Percentiles rank a stretch among this genome's conserved stretches.
Evolutionary conservation across 2,888 invertebrate species (phyloP).

Genomic region (Craniophora ligustri): DNA sequence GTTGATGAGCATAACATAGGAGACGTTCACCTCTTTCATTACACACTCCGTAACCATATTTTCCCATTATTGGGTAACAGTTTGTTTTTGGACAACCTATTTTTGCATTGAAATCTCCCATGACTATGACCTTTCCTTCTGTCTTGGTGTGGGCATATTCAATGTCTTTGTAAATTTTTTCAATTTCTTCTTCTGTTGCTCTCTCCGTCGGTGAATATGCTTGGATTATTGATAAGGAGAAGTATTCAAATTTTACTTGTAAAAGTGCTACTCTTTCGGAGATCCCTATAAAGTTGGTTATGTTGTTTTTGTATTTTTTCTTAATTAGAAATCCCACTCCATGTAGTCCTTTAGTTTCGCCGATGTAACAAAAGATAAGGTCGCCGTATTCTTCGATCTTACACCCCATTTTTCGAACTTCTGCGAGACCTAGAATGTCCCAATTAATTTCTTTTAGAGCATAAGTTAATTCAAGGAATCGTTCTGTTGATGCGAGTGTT

Average conservation of each 20-base stretch:
- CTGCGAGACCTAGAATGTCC: slow-evolving; percentile 35
- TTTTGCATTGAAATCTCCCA: slow-evolving; percentile 48
- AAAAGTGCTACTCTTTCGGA: slow-evolving; percentile 9
- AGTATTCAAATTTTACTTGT: slow-evolving; percentile 3
- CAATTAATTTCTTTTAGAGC: slow-evolving; percentile 25
- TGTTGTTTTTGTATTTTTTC: slow-evolving; percentile 4
- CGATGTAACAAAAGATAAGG: slow-evolving; percentile 25
- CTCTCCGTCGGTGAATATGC: slow-evolving; percentile 39
- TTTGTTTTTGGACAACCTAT: slow-evolving; percentile 21
- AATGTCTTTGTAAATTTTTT: slow-evolving; percentile 35
- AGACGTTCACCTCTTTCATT: slow-evolving; percentile 16
- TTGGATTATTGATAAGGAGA: slow-evolving; percentile 33
- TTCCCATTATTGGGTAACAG: slow-evolving; percentile 16
- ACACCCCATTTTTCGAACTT: slow-evolving; percentile 30
- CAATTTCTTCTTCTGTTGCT: slow-evolving; percentile 28
- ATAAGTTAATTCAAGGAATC: slow-evolving; percentile 15
- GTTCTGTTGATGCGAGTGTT: slow-evolving; percentile 14
- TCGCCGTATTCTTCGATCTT: slow-evolving; percentile 31
- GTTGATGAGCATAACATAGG: not conserved
- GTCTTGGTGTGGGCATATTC: slow-evolving; percentile 17
- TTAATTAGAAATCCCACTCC: slow-evolving; percentile 21
- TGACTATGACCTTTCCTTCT: slow-evolving; percentile 8
- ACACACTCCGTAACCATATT: slow-evolving; percentile 35
- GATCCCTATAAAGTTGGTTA: slow-evolving; percentile 7
- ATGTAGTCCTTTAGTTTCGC: slow-evolving; percentile 5